Base-by-base conservation (phyloP, 2,797 vertebrate genomes). In the Sitta carolinensis region DNA sequence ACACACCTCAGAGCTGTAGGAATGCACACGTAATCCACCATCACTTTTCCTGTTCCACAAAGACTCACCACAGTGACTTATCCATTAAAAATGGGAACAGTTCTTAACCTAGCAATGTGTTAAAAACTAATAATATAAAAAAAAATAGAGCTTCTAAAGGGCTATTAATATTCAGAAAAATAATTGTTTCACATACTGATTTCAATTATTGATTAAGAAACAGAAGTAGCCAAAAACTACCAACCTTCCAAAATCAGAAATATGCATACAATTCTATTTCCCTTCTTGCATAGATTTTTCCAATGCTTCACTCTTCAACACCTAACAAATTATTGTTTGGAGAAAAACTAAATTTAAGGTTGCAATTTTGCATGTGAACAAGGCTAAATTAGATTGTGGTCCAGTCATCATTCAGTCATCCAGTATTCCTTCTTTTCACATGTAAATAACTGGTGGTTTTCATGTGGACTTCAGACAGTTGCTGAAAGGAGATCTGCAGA, bases 201-300 rank as follows among this genome's bases (percentile, higher is more conserved):
- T 92, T 70, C 22, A 63, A 10, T 38, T 52, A 38, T 8, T 57
- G 20, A 30, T 43, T 63, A 62, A 79, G 25, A 92, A 81, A 32
- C 1, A 2, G 7, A 55, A 2, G 1, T 6, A 42, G 13, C 3
- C 20, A 57, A 58, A 83, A 72, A 5, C 7, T 62, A 51, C 9
- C 3, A 1, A 75, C 8, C 10, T 59, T 18, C 6, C 2, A 1
- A 58, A 52, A 5, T 78, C n/a, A 76, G 15, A 27, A 21, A 27
- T 22, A 20, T 17, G 4, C 2, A 43, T 48, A n/a, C 0, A 5
- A 7, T 20, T 68, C 7, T 52, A 12, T 59, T 74, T 47, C 20
- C 7, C 36, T 62, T 55, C 42, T 74, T 40, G 5, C 1, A 9
- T 3, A 47, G 38, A n/a, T 70, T 55, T 78, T 92, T 68, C 45